A percentile compares a stretch with the other conserved stretches of the same genome.
Conservation (phyloP, 2,797 vertebrate genomes). For the Cygnus olor region DNA sequence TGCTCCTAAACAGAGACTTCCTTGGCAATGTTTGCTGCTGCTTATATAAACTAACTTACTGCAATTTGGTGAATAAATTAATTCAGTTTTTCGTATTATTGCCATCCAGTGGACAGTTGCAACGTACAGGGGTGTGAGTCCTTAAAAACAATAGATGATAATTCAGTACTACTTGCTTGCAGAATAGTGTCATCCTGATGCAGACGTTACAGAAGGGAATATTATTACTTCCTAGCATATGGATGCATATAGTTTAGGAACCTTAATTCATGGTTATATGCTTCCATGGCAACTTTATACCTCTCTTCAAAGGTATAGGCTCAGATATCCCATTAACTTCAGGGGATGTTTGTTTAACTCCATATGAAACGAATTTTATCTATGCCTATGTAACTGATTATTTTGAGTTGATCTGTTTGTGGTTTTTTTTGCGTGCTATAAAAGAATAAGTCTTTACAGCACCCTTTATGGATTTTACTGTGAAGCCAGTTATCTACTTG, state of each 20-base stretch:
- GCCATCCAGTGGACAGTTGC: not conserved
- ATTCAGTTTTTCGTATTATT: not conserved
- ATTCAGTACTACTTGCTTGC: not conserved
- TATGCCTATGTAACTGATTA: not conserved
- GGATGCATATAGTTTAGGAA: not conserved
- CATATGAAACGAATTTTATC: not conserved
- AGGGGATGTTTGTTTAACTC: not conserved
- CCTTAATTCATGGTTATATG: not conserved
- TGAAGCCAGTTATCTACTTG: not conserved
- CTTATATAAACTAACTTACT: not conserved
- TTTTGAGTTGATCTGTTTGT: not conserved
- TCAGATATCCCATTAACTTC: not conserved
- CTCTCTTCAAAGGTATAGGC: not conserved
- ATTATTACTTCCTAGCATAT: not conserved
- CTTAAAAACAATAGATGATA: not conserved
- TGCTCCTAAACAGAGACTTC: not conserved
- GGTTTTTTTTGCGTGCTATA: not conserved
- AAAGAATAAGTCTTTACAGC: not conserved
- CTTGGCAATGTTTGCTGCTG: not conserved
- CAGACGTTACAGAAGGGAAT: not conserved
- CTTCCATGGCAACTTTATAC: not conserved
- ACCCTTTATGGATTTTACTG: not conserved
- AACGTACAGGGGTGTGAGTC: not conserved
- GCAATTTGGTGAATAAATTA: not conserved
- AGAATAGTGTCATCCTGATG: not conserved